A percentile compares a stretch with the other conserved stretches of the same genome.
phyloP scores from a whole-genome alignment of 2,888 invertebrate genomes.

The Scrobipalpa atriplicella region DNA sequence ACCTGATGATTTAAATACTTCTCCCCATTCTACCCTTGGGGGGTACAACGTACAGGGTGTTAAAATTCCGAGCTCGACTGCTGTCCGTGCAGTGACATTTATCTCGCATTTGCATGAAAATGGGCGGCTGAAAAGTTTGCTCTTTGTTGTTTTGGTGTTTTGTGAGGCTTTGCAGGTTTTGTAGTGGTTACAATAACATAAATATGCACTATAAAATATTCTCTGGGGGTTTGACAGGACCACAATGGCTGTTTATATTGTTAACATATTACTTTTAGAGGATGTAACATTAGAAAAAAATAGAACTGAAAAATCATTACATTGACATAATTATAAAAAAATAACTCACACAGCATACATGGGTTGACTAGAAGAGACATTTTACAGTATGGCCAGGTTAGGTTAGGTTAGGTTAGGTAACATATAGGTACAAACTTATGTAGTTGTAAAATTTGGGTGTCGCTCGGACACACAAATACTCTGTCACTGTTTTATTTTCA shows the following conservation, averaged over 20 bases:
- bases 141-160: background rate
- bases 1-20: background rate
- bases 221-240: background rate
- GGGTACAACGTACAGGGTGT: background rate
- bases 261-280: too few species aligned
- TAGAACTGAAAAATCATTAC: too few species aligned
- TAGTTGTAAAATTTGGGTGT: too few species aligned
- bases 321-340: too few species aligned
- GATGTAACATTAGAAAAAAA: too few species aligned
- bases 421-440: too few species aligned
- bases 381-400: too few species aligned
- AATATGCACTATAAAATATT: background rate
- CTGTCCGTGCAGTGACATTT: background rate
- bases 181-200: background rate
- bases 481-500: background rate
- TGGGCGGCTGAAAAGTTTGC: background rate
- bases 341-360: too few species aligned
- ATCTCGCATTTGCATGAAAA: conserved; percentile 2
- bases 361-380: too few species aligned
- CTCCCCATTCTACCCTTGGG: background rate
- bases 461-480: conserved; percentile 4
- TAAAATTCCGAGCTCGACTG: background rate
- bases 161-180: background rate
- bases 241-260: too few species aligned
- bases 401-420: too few species aligned